Base-by-base conservation (phyloP, 1,140 invertebrate species). In the Drosophila equinoxialis region DNA sequence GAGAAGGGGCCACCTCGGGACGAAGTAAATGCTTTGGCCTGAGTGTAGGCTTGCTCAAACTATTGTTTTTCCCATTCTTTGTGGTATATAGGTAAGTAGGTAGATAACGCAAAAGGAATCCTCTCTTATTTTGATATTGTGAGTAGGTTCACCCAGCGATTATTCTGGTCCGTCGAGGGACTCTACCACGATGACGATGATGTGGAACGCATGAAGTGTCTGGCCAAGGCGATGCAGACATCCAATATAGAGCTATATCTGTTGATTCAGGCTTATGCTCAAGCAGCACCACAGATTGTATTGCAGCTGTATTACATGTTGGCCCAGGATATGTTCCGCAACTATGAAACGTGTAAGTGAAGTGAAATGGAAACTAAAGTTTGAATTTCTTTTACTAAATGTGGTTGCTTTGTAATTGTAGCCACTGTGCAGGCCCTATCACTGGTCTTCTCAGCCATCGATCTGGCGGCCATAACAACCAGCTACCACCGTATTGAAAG, bases 401-500 rank as follows among this genome's bases (percentile, higher is more conserved):
- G 1, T 30, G 3, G 10, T 54, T 65, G 4, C 6, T 26, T 57
- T 1, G 1, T 33, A 60, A 45, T 91, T 94, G 92, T 91, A 96
- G 95, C 94, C 74, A 90, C 93, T 14, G 91, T 95, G 51, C 95
- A 96, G 84, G 91, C 94, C 1, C 83, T 96, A 14, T 95, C 94
- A 67, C 93, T 96, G 37, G 75, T 95, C 3, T 93, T 95, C 68
- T 95, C 95, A 3, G 92, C 95, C 37, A 91, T 95, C 35, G 93
- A 95, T 83, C 92, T 96, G 90, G 94, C 96, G 0, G 94, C 94
- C 65, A 94, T 94, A 37, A 95, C 95, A 11, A 94, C 95, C 8
- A 93, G 93, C 17, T 96, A 96, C 80, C 95, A 96, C 91, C 93
- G 95, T 90, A 96, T 96, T 79, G 95, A 96, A 92, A 94, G 95